Evolutionary conservation across 92 coral and sea anemone species (phyloP), one percentile per base, ranked within the genome.

Genomic region (Parazoanthus swiftii): DNA sequence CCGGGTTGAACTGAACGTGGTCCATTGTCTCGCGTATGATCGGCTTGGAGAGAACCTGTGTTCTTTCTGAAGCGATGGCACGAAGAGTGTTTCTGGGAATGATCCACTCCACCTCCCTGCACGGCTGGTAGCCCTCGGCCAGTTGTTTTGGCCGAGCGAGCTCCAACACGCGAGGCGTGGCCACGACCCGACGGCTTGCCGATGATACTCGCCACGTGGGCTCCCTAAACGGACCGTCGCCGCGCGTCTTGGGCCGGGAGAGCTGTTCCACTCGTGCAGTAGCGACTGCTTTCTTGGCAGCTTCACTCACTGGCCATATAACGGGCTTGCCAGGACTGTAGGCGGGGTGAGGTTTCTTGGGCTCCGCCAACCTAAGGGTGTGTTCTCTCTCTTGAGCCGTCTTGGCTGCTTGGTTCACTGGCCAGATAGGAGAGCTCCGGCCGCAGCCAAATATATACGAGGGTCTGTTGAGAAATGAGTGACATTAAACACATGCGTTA

Each of bases 381-480:
- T 92, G 90, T 74, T 92, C 95, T 6, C 99, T 90, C 79, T 97
- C 99, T 83, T 91, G 98, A 4, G 95, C 94, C 79, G 95, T 90
- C 82, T 89, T 97, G 80, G 98, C 98, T 35, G 98, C 94, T 54
- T 94, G 93, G 66, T 92, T 91, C 8, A 97, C 98, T 58, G 79
- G 88, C 98, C 99, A 95, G 39, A 97, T 92, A 10, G 99, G 98
- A 23, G 99, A 92, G 67, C 95, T 91, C 50, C 99, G 91, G 18
- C 99, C 99, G 65, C 98, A 92, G 87, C 99, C 85, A 42, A 91
- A 92, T 81, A 91, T 86, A 74, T 93, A 91, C 44, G 88, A 88
- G 35, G 79, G 92, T 74, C 95, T 92, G 89, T 4, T 76, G 79
- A 78, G 73, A 82, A 71, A 65, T 42, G 74, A 37, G 43, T 0